Evolutionary conservation across 2,797 vertebrate species (phyloP).

Genomic region (Apogon talboti): DNA sequence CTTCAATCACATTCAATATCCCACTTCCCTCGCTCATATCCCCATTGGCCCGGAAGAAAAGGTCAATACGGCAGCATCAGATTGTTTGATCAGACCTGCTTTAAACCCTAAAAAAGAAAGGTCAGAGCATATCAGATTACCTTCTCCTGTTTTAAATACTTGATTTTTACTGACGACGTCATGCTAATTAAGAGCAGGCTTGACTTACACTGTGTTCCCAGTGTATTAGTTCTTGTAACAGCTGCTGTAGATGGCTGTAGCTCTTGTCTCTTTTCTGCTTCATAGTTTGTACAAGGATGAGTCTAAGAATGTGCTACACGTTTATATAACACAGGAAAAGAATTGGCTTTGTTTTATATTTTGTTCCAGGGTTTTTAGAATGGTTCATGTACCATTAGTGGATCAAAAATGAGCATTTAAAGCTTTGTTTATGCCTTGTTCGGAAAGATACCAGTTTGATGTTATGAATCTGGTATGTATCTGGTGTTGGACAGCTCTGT

Average conservation of each 20-base stretch:
- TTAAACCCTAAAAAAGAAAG: too few species aligned
- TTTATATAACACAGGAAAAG: background rate
- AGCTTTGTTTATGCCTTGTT: conserved; percentile 1
- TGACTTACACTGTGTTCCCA: too few species aligned
- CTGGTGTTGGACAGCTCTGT: conserved; percentile 5
- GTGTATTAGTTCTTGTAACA: background rate
- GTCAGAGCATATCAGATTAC: too few species aligned
- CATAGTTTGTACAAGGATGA: background rate
- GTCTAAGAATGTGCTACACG: background rate
- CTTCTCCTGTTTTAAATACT: too few species aligned
- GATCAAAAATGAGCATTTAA: conserved; percentile 5
- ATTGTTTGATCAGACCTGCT: conserved; percentile 34
- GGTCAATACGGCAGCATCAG: conserved; percentile 51
- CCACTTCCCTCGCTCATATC: conserved; percentile 52
- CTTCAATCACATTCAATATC: conserved; percentile 72
- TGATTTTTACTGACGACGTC: too few species aligned
- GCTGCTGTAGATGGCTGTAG: background rate
- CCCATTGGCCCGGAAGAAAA: conserved; percentile 46
- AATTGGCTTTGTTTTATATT: too few species aligned
- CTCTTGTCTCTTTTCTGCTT: background rate
- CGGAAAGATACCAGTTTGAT: conserved; percentile 8
- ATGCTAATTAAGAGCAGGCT: too few species aligned
- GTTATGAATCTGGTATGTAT: conserved; percentile 1
- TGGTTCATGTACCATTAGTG: background rate
- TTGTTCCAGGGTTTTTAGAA: background rate